These are phyloP conservation scores for Atractosteus spatula DNA, from an alignment of 2,113 vertebrate species.

Conservation along the genomic window DNA sequence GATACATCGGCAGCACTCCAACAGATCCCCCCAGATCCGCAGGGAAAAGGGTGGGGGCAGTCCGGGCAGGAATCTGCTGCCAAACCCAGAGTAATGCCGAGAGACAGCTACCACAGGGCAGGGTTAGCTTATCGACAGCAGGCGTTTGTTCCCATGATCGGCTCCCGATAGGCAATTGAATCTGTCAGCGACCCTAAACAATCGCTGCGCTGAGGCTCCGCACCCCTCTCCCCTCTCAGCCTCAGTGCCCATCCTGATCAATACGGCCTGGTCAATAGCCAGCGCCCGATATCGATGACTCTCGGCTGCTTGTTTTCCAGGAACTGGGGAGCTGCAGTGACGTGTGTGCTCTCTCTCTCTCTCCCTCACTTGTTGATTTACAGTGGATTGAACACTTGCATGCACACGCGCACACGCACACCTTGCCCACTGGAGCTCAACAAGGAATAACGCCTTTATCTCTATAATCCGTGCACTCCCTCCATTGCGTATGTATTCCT, in stretches of 20 bases:
- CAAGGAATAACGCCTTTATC: too few relatives aligned
- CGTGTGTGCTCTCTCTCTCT: conserved; percentile 24
- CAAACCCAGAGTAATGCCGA: conserved; percentile 48
- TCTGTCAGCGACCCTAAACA: conserved; percentile 60
- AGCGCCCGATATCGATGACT: conserved; percentile 56
- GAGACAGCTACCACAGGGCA: conserved; percentile 50
- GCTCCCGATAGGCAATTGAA: conserved; percentile 45
- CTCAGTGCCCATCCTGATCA: conserved; percentile 52
- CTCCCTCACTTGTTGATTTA: conserved; percentile 35
- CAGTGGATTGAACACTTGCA: conserved; percentile 17
- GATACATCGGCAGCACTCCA: too few relatives aligned
- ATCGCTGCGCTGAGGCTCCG: conserved; percentile 38
- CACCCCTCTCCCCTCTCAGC: conserved; percentile 35
- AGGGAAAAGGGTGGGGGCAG: background rate
- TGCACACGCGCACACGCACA: background rate
- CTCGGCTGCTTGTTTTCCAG: conserved; percentile 36
- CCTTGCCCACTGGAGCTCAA: too few relatives aligned
- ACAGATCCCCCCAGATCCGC: too few relatives aligned
- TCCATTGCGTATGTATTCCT: too few relatives aligned
- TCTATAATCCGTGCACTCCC: too few relatives aligned
- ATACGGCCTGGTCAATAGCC: conserved; percentile 56
- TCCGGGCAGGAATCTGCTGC: conserved; percentile 20
- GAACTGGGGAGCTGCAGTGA: conserved; percentile 24
- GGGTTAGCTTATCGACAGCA: conserved; percentile 43
- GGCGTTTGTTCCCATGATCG: conserved; percentile 53